Evolutionary conservation across 2,797 vertebrate genomes (phyloP).

Genomic region (Liasis olivaceus): DNA sequence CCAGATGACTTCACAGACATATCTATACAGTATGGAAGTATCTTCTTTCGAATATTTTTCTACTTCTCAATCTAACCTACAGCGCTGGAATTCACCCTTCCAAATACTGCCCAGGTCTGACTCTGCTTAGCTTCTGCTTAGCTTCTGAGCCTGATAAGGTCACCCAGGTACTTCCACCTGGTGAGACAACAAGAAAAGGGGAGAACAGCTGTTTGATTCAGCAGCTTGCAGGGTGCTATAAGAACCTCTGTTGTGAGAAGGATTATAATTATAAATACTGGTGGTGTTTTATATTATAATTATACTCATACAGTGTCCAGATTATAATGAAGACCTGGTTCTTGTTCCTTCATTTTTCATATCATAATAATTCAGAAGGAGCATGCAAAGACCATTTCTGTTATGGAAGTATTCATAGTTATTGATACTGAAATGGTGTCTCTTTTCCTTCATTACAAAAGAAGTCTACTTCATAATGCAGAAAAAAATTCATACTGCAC

Average conservation of each 20-base stretch:
- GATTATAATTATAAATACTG: neutral
- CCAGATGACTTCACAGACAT: neutral
- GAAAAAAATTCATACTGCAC: neutral
- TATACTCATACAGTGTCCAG: neutral
- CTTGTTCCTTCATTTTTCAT: neutral
- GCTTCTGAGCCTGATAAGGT: neutral
- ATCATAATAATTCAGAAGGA: neutral
- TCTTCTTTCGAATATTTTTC: neutral
- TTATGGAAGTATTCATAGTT: neutral
- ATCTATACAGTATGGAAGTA: neutral
- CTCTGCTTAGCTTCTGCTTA: neutral
- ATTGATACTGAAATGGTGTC: neutral
- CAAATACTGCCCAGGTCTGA: neutral
- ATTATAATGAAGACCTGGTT: neutral
- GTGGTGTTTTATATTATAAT: neutral
- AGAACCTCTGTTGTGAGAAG: neutral
- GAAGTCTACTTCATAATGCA: too few relatives aligned
- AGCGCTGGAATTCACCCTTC: neutral
- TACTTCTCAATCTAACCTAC: neutral
- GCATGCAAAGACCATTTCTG: neutral
- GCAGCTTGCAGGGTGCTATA: neutral
- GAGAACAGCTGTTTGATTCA: neutral
- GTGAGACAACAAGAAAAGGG: neutral
- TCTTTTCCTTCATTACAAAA: neutral
- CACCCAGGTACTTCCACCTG: neutral